Evolutionary conservation across 2,888 invertebrate species (phyloP), one percentile per base, ranked within the genome.

Genomic region (Tyria jacobaeae): DNA sequence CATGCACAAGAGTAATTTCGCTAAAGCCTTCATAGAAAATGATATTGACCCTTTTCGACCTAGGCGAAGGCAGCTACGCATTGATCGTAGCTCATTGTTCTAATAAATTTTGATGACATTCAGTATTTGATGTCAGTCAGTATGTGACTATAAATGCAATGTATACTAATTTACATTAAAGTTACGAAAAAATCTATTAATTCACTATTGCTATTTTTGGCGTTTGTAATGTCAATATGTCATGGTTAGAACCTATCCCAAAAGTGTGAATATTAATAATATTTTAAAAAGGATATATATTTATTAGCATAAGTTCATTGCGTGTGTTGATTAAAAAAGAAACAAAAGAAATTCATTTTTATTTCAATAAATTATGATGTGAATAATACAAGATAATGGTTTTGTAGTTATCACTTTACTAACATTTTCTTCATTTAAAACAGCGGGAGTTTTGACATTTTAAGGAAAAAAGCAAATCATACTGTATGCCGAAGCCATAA

Each of bases 21-120:
- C 35, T 57, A 24, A 21, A 66, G 62, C 63, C 68, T 59, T 62
- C 66, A 63, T 64, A 64, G 60, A 68, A 54, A 63, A 64, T 74
- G 66, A 72, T 72, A 76, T 76, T 76, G 74, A 76, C 76, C 71
- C 73, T 74, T 74, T 70, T 68, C 57, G 63, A 65, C 66, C 68
- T 15, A 60, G 53, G 21, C 37, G 71, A 71, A 71, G 71, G 68
- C 60, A 54, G 56, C 55, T 56, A 41, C 55, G 53, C 17, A 37
- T 9, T 27, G 49, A 48, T 39, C 12, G 34, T 34, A 39, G 17
- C 1, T 5, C 24, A 53, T 37, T 54, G 53, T 60, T 60, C 35
- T 48, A 35, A 44, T 6, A 15, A 27, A 0, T 21, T 12, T 12
- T 44, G 3, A 35, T 21, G 3, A 4, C 21, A 21, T 12, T 12